These are phyloP conservation scores for Thaumetopoea pityocampa DNA, from an alignment of 1,140 invertebrate genomes.

Conservation along the genomic window DNA sequence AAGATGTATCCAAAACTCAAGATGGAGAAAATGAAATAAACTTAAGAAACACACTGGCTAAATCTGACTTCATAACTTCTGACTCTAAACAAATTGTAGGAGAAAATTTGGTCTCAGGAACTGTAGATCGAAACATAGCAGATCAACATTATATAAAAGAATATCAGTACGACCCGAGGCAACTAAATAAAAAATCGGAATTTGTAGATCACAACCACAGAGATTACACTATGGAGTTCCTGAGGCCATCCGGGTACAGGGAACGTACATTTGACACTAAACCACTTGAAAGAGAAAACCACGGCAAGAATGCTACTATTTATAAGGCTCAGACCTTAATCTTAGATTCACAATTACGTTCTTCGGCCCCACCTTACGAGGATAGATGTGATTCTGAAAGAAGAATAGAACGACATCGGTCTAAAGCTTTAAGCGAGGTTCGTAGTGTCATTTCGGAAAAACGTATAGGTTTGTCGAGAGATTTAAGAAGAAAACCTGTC, in stretches of 20 bases:
- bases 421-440: constrained; percentile 45
- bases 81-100: constrained; percentile 1
- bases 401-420: constrained; percentile 29
- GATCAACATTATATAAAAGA: constrained; percentile 24
- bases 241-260: constrained; percentile 43
- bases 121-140: background rate
- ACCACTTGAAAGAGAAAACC: constrained; percentile 19
- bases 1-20: too few relatives aligned
- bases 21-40: too few relatives aligned
- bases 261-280: constrained; percentile 35
- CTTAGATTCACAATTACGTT: constrained; percentile 43
- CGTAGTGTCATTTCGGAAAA: constrained; percentile 46
- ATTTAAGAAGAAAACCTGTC: constrained; percentile 81
- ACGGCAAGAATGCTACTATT: constrained; percentile 26
- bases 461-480: constrained; percentile 41
- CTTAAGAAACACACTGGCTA: too few relatives aligned
- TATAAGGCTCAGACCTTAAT: constrained; percentile 52
- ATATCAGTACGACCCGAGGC: constrained; percentile 30
- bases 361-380: constrained; percentile 22
- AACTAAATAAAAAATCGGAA: constrained; percentile 17
- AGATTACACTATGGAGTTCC: constrained; percentile 45
- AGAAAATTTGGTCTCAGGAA: background rate
- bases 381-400: constrained; percentile 25
- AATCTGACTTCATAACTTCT: too few relatives aligned
- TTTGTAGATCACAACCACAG: constrained; percentile 44